phyloP scores from a whole-genome alignment of 2,113 vertebrate genomes.

The Vicugna pacos region DNA sequence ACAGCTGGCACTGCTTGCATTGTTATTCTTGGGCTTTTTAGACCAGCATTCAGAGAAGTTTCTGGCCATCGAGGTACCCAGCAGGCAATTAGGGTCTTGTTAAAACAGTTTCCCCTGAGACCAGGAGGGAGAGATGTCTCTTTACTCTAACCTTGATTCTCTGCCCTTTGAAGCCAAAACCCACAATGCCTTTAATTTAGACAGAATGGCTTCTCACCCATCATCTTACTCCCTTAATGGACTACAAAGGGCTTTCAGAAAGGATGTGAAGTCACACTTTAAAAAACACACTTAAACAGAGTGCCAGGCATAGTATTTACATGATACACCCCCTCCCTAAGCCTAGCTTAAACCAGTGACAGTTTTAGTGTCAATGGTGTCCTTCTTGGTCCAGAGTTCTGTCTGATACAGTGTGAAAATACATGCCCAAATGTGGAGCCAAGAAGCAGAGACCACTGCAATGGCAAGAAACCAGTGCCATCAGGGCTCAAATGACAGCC shows the following conservation, averaged over 20 bases:
- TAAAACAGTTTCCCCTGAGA: neutral
- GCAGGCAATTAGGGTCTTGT: neutral
- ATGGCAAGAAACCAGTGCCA: neutral
- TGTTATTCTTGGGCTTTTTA: neutral
- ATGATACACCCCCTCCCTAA: neutral
- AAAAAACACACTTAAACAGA: slow-evolving; percentile 32
- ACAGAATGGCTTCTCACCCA: neutral
- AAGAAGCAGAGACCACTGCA: neutral
- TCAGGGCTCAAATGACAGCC: neutral
- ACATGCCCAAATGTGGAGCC: neutral
- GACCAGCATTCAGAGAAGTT: neutral
- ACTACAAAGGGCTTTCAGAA: neutral
- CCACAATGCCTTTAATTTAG: neutral
- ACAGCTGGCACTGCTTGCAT: neutral
- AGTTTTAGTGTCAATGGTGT: neutral
- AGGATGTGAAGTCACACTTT: slow-evolving; percentile 29
- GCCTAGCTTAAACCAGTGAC: neutral
- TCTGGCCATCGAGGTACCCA: neutral
- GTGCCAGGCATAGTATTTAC: neutral
- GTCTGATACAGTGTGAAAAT: neutral
- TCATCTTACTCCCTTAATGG: neutral
- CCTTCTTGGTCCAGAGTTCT: neutral
- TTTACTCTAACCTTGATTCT: slow-evolving; percentile 23
- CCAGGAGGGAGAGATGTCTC: neutral
- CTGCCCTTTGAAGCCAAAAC: slow-evolving; percentile 43